A percentile compares a stretch with the other conserved stretches of the same genome.
Evolutionary conservation across 2,888 invertebrate genomes (phyloP).

Genomic region (Thysanoteuthis rhombus): DNA sequence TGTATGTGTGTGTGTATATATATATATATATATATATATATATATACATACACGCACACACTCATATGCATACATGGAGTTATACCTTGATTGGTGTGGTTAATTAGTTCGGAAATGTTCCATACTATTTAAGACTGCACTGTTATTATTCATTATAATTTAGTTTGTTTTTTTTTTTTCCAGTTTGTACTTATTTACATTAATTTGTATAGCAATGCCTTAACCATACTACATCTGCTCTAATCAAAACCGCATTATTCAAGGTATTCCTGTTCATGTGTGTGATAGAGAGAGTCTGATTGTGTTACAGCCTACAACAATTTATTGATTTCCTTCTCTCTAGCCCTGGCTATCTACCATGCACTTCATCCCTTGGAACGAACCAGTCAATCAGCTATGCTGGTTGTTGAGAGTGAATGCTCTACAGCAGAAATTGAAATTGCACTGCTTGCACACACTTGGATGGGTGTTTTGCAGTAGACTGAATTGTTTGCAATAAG

Average conservation of each 20-base stretch:
- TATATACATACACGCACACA: neutral
- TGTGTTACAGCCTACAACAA: conserved; percentile 12
- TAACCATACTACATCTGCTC: no score
- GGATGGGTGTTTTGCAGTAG: neutral
- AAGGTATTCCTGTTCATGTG: neutral
- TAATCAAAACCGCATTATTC: no score
- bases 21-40: no score
- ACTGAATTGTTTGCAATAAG: neutral
- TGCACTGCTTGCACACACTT: neutral
- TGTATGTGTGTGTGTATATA: no score
- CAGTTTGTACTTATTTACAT: no score
- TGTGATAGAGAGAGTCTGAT: neutral
- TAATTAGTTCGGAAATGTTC: no score
- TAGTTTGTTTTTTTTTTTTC: no score
- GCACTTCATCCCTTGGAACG: neutral
- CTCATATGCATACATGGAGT: neutral
- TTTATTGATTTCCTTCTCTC: conserved; percentile 12
- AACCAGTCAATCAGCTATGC: neutral
- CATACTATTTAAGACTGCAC: no score
- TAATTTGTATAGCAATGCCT: no score
- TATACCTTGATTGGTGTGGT: no score
- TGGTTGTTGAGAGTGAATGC: neutral
- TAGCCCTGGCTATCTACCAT: neutral
- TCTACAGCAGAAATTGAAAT: neutral
- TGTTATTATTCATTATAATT: no score